Conservation (phyloP, 53 echinoderm and acorn worm species). For the Luidia sarsii region DNA sequence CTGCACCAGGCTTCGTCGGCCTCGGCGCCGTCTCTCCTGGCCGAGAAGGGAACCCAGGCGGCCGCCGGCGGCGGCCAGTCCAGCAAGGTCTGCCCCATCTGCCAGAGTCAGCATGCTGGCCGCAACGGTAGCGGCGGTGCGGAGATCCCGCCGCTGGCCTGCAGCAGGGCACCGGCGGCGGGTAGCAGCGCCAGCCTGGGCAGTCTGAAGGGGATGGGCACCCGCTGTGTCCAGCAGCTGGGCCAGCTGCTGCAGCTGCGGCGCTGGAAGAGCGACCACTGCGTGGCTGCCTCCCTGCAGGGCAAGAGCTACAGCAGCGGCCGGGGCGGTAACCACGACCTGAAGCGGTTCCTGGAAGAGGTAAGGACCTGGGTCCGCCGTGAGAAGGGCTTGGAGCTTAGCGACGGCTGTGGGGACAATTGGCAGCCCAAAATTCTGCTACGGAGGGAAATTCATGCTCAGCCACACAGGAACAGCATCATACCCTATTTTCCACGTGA, state of each 20-base stretch:
- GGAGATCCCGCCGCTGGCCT: too few species aligned
- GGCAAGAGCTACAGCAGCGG: not conserved
- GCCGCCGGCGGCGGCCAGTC: not conserved
- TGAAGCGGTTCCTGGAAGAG: slow-evolving; percentile 92
- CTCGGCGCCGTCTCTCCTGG: not conserved
- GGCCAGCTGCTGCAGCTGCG: slow-evolving; percentile 81
- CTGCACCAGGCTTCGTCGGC: not conserved
- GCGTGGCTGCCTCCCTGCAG: slow-evolving; percentile 55
- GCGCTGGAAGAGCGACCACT: slow-evolving; percentile 83
- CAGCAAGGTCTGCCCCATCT: not conserved
- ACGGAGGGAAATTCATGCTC: too few species aligned
- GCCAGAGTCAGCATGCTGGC: not conserved
- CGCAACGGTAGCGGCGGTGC: too few species aligned
- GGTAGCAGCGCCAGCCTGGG: not conserved
- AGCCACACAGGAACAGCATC: too few species aligned
- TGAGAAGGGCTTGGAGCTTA: not conserved
- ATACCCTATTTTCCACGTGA: too few species aligned
- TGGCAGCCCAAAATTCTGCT: too few species aligned
- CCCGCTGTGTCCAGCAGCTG: slow-evolving; percentile 20
- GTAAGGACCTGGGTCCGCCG: slow-evolving; percentile 69
- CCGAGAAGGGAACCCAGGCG: not conserved
- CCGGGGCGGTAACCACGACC: slow-evolving; percentile 68
- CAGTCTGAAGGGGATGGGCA: not conserved
- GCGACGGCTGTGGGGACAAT: too few species aligned
- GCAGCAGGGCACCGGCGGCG: not conserved